phyloP scores from a whole-genome alignment of 2,113 vertebrate genomes.

The Zosterops hypoxanthus region DNA sequence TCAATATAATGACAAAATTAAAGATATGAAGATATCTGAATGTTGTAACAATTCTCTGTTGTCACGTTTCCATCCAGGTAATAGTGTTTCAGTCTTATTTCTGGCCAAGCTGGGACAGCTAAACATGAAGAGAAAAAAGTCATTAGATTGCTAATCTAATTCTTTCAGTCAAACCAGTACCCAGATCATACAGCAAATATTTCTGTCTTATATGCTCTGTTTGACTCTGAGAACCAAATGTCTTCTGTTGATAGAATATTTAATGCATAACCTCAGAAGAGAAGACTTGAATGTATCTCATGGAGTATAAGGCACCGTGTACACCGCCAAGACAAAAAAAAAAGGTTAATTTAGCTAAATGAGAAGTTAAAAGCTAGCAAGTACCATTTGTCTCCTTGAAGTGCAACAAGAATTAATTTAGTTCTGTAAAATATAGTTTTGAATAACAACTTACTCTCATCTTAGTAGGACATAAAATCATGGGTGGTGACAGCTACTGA shows the following conservation, averaged over 20 bases:
- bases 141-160: background rate
- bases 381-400: background rate
- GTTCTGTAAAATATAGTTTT: background rate
- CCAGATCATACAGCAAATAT: background rate
- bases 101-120: conserved; percentile 94
- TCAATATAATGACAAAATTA: conserved; percentile 52
- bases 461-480: background rate
- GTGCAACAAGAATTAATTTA: background rate
- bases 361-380: background rate
- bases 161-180: background rate
- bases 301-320: background rate
- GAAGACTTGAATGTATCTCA: background rate
- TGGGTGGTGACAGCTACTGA: background rate
- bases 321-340: background rate
- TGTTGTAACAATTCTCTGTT: conserved; percentile 54
- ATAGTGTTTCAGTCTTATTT: conserved; percentile 75
- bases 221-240: background rate
- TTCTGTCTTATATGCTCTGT: background rate
- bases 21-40: conserved; percentile 31
- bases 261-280: background rate
- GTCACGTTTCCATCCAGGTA: background rate
- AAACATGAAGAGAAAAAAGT: conserved; percentile 50
- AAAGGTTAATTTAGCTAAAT: background rate
- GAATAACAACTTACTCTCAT: background rate
- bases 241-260: background rate